These are phyloP conservation scores for Picathartes gymnocephalus DNA, from an alignment of 2,113 vertebrate species.

Conservation along the genomic window DNA sequence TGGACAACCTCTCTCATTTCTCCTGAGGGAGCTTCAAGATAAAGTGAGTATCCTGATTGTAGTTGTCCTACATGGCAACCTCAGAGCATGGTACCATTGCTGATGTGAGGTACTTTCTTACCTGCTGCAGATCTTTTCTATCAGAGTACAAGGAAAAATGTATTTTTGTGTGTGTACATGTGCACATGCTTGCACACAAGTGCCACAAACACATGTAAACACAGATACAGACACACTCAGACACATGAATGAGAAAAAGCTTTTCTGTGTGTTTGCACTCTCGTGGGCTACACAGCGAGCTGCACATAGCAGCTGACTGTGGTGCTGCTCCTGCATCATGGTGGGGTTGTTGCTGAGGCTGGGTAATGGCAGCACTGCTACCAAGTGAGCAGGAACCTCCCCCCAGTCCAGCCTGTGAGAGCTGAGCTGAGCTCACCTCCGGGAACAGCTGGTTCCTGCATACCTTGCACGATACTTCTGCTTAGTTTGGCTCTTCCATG, in stretches of 20 bases:
- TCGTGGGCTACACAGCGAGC: rapidly evolving
- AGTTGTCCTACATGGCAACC: not conserved
- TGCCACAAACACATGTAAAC: not conserved
- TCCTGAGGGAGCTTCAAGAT: constrained; percentile 90
- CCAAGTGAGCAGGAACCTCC: not conserved
- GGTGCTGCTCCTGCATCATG: rapidly evolving
- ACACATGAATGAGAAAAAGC: not conserved
- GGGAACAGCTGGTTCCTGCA: not conserved
- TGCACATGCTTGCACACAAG: too few relatives aligned
- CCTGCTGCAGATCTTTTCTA: not conserved
- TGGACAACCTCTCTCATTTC: constrained; percentile 91
- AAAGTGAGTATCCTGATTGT: constrained; percentile 77
- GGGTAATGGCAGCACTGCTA: not conserved
- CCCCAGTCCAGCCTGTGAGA: not conserved
- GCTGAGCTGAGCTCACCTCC: not conserved
- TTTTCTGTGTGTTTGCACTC: not conserved
- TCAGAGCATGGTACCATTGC: not conserved
- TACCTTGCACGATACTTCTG: not conserved
- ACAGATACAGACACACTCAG: not conserved
- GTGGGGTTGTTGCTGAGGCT: rapidly evolving
- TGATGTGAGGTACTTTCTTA: not conserved
- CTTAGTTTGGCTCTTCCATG: not conserved
- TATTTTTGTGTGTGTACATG: not conserved
- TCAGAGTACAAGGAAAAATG: not conserved
- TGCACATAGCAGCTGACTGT: not conserved